Conservation (phyloP, 2,888 invertebrate genomes). For the Nemotelus nigrinus region DNA sequence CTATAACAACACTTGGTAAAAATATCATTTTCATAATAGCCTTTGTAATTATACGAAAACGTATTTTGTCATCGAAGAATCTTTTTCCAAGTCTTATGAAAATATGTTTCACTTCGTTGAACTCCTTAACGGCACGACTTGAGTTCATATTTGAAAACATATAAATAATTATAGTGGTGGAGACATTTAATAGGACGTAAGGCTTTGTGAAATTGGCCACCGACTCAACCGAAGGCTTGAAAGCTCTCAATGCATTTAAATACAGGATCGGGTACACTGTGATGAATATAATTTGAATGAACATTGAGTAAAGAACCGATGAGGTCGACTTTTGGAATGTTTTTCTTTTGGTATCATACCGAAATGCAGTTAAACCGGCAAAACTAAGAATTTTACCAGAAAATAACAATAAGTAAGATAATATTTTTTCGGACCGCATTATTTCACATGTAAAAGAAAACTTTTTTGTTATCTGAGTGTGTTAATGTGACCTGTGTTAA, state of each 20-base stretch:
- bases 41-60: background rate
- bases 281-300: conserved; percentile 6
- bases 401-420: conserved; percentile 11
- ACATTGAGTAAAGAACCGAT: conserved; percentile 29
- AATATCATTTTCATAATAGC: background rate
- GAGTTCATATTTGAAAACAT: conserved; percentile 2
- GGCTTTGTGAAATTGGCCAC: conserved; percentile 29
- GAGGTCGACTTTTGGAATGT: conserved; percentile 38
- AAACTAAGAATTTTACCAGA: background rate
- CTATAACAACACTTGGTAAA: conserved; percentile 31
- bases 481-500: too few relatives aligned
- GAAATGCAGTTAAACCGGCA: conserved; percentile 35
- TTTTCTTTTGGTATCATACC: conserved; percentile 34
- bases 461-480: too few relatives aligned
- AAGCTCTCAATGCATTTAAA: background rate
- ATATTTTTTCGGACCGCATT: background rate
- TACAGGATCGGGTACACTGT: conserved; percentile 29
- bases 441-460: too few relatives aligned
- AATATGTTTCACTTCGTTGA: background rate
- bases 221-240: conserved; percentile 1
- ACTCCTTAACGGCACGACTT: background rate
- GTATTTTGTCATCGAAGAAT: background rate
- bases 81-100: background rate
- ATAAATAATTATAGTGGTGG: conserved; percentile 17
- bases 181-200: conserved; percentile 23